These are phyloP conservation scores for Zeuzera pyrina DNA, from an alignment of 2,888 invertebrate genomes.

Conservation along the genomic window DNA sequence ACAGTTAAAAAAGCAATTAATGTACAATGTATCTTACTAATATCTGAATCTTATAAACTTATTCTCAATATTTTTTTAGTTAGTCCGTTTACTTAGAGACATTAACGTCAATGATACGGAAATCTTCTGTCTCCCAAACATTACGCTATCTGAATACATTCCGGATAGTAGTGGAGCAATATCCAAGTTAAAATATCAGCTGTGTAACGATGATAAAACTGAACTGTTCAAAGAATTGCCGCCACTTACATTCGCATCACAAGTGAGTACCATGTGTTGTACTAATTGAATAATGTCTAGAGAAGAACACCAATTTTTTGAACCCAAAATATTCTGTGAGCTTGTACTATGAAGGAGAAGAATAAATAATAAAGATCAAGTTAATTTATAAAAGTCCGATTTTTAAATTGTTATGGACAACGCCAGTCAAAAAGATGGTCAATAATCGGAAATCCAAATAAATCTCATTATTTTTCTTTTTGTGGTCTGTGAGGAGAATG, in stretches of 20 bases:
- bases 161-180: slow-evolving; percentile 44
- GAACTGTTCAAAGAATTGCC: slow-evolving; percentile 42
- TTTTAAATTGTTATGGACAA: too few species aligned
- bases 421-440: too few species aligned
- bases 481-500: too few species aligned
- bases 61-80: slow-evolving; percentile 22
- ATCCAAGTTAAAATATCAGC: slow-evolving; percentile 29
- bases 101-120: slow-evolving; percentile 43
- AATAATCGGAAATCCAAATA: too few species aligned
- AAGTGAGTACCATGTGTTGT: slow-evolving; percentile 45
- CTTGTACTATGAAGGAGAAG: too few species aligned
- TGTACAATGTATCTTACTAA: background rate
- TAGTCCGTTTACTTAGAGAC: slow-evolving; percentile 55
- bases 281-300: too few species aligned
- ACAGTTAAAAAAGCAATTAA: too few species aligned
- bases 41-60: background rate
- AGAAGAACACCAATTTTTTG: too few species aligned
- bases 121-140: slow-evolving; percentile 37
- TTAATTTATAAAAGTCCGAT: too few species aligned
- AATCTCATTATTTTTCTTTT: too few species aligned
- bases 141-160: slow-evolving; percentile 47
- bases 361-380: too few species aligned
- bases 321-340: too few species aligned
- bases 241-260: slow-evolving; percentile 45
- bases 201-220: slow-evolving; percentile 29